Percentiles rank a stretch among this genome's conserved stretches.
These are phyloP conservation scores for Tribolium castaneum DNA, from an alignment of 1,140 invertebrate genomes.

Conservation along the genomic window DNA sequence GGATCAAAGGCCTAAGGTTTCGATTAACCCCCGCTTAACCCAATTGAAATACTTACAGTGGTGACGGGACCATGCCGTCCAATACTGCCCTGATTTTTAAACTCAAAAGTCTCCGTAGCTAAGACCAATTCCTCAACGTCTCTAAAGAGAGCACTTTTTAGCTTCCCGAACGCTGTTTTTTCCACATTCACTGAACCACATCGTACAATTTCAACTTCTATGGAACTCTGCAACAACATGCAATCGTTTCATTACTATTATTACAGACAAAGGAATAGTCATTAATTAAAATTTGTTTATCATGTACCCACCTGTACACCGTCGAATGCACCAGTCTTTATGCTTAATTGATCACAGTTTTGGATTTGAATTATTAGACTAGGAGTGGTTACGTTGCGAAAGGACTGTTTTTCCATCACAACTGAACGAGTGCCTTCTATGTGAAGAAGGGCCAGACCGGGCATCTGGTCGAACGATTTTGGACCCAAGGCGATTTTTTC, in stretches of 20 bases:
- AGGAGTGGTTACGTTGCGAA: conserved; percentile 67
- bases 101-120: conserved; percentile 71
- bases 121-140: conserved; percentile 69
- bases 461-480: conserved; percentile 64
- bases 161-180: conserved; percentile 72
- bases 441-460: conserved; percentile 64
- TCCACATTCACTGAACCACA: conserved; percentile 71
- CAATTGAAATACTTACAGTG: conserved; percentile 64
- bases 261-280: not conserved
- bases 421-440: conserved; percentile 66
- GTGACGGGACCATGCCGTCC: conserved; percentile 69
- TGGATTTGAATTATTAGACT: conserved; percentile 68
- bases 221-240: conserved; percentile 37
- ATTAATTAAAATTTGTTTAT: conserved; percentile 3
- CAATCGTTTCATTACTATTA: conserved; percentile 21
- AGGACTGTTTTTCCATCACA: conserved; percentile 67
- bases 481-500: conserved; percentile 69
- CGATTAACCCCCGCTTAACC: not conserved
- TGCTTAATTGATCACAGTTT: conserved; percentile 66
- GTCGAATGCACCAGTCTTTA: conserved; percentile 69
- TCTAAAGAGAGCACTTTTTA: conserved; percentile 69
- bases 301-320: conserved; percentile 62
- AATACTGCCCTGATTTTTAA: conserved; percentile 68
- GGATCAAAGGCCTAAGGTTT: not conserved
- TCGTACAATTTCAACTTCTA: conserved; percentile 66